Evolutionary conservation across 2,888 invertebrate genomes (phyloP), one percentile per base, ranked within the genome.

Genomic region (Euzetes globulus): DNA sequence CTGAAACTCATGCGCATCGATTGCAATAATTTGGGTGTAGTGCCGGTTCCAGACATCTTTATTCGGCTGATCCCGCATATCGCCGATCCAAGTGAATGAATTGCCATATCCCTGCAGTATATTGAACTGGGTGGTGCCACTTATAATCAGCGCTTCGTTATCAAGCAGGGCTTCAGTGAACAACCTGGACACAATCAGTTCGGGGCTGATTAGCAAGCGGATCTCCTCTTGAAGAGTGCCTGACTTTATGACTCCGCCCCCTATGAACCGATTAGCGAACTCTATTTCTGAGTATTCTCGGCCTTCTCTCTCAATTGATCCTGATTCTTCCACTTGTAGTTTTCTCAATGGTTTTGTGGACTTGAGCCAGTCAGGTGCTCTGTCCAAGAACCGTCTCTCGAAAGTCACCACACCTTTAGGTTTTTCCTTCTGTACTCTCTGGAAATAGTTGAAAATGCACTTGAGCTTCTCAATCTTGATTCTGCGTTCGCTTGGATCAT

Each of bases 181-280:
- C 6, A 98, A 86, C 84, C 94, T 88, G 1, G 92, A 88, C 6
- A 92, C 84, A 77, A 99, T 86, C 80, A 97, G 85, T 83, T 98
- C 98, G 0, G 98, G 98, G 81, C 93, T 94, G 78, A 95, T 91
- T n/a, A 93, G 87, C 82, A 97, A 98, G 70, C 96, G 87, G 78
- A 99, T 98, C 85, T 99, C 98, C 83, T 99, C 98, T 83, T 98
- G 97, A 0, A 98, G 97, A 81, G 91, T 91, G 0, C 98, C 98
- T 76, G 87, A 85, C 0, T 90, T 88, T 22, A 98, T 83, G 0
- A 97, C 95, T 0, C 97, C 97, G 1, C 97, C 97, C 0, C 98
- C 98, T 7, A 97, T 84, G 81, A 85, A 91, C 78, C 90, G 92
- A 84, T 97, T 96, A 41, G 96, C 97, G 86, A 97, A 97, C 83